Evolutionary conservation across 1,140 invertebrate species (phyloP).

Genomic region (Whitmania pigra): DNA sequence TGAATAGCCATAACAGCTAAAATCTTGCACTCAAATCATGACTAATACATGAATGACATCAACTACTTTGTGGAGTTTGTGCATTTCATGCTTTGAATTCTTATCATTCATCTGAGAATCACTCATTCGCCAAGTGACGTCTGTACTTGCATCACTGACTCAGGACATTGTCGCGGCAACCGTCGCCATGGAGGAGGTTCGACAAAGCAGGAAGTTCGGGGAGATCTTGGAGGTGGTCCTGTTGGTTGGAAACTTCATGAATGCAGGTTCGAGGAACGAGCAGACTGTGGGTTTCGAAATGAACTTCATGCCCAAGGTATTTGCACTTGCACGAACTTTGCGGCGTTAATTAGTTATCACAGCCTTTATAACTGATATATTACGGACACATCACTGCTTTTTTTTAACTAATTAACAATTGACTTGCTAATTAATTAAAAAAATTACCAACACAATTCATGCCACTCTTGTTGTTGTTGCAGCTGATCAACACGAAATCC

Average conservation of each 20-base stretch:
- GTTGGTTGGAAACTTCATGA: conserved; percentile 85
- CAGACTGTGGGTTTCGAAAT: conserved; percentile 92
- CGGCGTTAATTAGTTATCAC: too few relatives aligned
- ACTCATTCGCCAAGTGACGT: conserved; percentile 17
- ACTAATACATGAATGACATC: too few relatives aligned
- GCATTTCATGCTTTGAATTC: neutral
- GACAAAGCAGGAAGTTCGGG: conserved; percentile 75
- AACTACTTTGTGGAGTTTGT: too few relatives aligned
- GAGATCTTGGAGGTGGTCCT: conserved; percentile 78
- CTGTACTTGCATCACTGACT: conserved; percentile 3
- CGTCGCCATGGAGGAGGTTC: conserved; percentile 87
- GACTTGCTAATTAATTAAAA: too few relatives aligned
- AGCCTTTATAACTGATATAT: too few relatives aligned
- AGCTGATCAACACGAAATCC: conserved; percentile 86
- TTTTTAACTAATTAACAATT: too few relatives aligned
- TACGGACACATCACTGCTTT: too few relatives aligned
- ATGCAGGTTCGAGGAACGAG: conserved; percentile 79
- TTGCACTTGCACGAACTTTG: neutral
- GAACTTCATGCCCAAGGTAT: conserved; percentile 80
- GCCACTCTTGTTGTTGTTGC: conserved; percentile 30
- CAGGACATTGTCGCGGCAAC: conserved; percentile 80
- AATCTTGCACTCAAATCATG: too few relatives aligned
- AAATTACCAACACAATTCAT: neutral
- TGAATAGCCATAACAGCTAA: too few relatives aligned
- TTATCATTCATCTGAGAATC: conserved; percentile 15